Evolutionary conservation across 2,113 vertebrate genomes (phyloP).

Genomic region (Pimephales promelas): DNA sequence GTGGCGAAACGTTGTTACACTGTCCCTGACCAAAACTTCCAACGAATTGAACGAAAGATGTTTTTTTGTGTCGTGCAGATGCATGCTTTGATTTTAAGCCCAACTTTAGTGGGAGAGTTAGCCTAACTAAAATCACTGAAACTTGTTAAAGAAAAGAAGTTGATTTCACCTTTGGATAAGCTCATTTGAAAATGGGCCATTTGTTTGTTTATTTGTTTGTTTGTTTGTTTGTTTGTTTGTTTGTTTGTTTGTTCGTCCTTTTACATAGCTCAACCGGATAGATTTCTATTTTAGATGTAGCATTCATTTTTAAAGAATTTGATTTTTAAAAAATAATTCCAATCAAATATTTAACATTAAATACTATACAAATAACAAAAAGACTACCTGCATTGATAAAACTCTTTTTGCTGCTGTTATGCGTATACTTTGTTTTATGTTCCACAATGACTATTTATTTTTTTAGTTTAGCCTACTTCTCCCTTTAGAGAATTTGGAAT

Average conservation of each 20-base stretch:
- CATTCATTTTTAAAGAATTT: no score
- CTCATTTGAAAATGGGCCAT: background rate
- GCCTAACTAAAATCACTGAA: background rate
- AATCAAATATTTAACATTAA: background rate
- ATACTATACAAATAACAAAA: background rate
- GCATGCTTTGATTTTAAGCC: background rate
- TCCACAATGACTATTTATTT: no score
- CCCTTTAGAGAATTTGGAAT: background rate
- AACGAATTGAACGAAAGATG: no score
- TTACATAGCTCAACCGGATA: no score
- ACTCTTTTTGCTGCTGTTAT: no score
- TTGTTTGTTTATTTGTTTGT: no score
- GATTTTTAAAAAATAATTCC: no score
- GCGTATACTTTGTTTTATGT: background rate
- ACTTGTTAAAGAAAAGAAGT: background rate
- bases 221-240: no score
- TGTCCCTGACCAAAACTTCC: background rate
- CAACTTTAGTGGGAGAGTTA: background rate
- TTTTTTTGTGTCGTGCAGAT: no score
- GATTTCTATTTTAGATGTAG: no score
- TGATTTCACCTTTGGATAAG: background rate
- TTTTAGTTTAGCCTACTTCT: background rate
- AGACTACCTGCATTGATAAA: no score
- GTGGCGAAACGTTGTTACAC: background rate
- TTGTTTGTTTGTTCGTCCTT: no score